A percentile compares a stretch with the other conserved stretches of the same genome.
Evolutionary conservation across 1,140 invertebrate genomes (phyloP).

Genomic region (Scaptodrosophila lebanonensis): DNA sequence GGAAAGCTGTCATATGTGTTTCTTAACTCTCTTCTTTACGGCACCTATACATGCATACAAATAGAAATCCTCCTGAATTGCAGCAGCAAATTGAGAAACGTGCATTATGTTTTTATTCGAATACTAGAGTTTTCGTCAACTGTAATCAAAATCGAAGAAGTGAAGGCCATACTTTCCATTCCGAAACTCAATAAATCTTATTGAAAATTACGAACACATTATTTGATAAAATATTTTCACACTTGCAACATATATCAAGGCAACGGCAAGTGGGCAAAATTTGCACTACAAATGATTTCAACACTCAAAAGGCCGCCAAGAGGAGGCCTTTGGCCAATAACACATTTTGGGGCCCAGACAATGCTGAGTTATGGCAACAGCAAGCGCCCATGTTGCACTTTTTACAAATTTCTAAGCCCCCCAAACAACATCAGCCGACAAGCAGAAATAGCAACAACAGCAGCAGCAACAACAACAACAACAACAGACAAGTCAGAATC

Average conservation of each 20-base stretch:
- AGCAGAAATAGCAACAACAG: conserved; percentile 26
- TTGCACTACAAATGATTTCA: conserved; percentile 76
- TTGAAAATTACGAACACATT: conserved; percentile 30
- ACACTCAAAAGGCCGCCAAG: conserved; percentile 65
- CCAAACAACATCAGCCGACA: too few species aligned
- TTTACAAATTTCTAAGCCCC: conserved; percentile 57
- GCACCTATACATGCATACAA: too few species aligned
- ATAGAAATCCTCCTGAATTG: too few species aligned
- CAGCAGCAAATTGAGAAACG: too few species aligned
- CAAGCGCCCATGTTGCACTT: conserved; percentile 61
- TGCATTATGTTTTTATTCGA: too few species aligned
- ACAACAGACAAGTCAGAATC: conserved; percentile 50
- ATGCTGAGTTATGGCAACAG: conserved; percentile 70
- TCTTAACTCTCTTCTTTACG: too few species aligned
- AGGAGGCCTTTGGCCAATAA: conserved; percentile 7
- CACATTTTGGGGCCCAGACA: too few species aligned
- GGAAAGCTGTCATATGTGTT: too few species aligned
- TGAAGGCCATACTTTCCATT: conserved; percentile 61
- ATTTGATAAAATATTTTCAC: conserved; percentile 75
- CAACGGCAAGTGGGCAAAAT: conserved; percentile 57
- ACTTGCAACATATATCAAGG: conserved; percentile 73
- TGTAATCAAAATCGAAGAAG: too few species aligned
- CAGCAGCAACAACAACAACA: conserved; percentile 20
- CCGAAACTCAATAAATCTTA: conserved; percentile 46
- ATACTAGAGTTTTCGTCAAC: too few species aligned